Evolutionary conservation across 92 coral and sea anemone species (phyloP).

Genomic region (Palythoa caribaeorum): DNA sequence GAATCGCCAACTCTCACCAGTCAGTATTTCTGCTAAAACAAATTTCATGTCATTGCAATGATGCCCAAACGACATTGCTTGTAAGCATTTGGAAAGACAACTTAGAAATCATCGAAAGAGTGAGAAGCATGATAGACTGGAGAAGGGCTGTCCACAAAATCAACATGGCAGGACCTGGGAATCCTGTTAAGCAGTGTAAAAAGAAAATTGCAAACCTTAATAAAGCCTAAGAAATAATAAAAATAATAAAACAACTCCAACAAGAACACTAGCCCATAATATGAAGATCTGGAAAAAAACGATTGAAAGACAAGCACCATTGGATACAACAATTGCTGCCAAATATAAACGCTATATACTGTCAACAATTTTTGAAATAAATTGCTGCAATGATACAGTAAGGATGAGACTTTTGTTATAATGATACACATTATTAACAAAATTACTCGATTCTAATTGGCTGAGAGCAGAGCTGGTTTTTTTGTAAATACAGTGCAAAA

Average conservation of each 20-base stretch:
- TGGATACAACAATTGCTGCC: too few relatives aligned
- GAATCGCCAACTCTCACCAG: too few relatives aligned
- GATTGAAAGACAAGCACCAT: too few relatives aligned
- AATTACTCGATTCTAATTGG: too few relatives aligned
- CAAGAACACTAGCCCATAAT: slow-evolving; percentile 58
- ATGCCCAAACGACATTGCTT: slow-evolving; percentile 19
- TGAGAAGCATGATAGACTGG: slow-evolving; percentile 35
- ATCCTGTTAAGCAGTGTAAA: slow-evolving; percentile 65
- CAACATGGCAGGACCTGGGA: slow-evolving; percentile 43
- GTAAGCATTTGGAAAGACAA: slow-evolving; percentile 37
- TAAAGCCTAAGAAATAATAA: slow-evolving; percentile 61
- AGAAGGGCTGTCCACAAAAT: neutral
- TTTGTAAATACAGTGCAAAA: too few relatives aligned
- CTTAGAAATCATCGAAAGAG: slow-evolving; percentile 13
- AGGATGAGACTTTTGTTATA: too few relatives aligned
- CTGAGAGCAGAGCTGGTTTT: too few relatives aligned
- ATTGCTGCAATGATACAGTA: too few relatives aligned
- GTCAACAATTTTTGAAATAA: too few relatives aligned
- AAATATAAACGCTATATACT: too few relatives aligned
- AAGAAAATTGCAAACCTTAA: slow-evolving; percentile 69
- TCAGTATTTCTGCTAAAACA: too few relatives aligned
- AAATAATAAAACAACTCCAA: slow-evolving; percentile 64
- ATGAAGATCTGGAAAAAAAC: slow-evolving; percentile 13
- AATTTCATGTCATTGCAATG: neutral
- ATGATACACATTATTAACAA: too few relatives aligned